Evolutionary conservation across 2,888 invertebrate species (phyloP).

Genomic region (Apodemia mormo): DNA sequence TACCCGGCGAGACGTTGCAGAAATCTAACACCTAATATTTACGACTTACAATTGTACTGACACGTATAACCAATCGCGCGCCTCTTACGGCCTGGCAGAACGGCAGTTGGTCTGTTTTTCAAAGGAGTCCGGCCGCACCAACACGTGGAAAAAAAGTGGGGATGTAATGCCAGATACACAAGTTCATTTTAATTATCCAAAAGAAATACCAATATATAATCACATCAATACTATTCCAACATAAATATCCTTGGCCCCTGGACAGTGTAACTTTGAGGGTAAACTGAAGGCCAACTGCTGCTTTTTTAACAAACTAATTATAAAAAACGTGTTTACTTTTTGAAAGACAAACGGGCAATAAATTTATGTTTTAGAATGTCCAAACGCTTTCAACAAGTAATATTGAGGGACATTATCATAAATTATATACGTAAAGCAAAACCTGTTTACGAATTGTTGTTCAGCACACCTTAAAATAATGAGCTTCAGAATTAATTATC

Average conservation of each 20-base stretch:
- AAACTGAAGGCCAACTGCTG: slow-evolving; percentile 6
- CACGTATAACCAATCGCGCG: too few species aligned
- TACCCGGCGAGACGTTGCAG: too few species aligned
- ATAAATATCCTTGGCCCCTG: not conserved
- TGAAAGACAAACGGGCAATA: not conserved
- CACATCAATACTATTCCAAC: not conserved
- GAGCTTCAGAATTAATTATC: not conserved
- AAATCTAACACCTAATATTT: too few species aligned
- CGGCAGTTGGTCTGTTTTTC: too few species aligned
- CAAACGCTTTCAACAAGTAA: slow-evolving; percentile 10
- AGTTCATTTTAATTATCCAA: too few species aligned
- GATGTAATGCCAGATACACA: not conserved
- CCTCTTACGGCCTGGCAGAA: too few species aligned
- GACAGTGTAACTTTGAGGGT: slow-evolving; percentile 14
- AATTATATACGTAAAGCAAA: not conserved
- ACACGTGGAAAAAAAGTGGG: too few species aligned
- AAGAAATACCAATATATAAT: not conserved
- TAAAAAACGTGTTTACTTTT: slow-evolving; percentile 16
- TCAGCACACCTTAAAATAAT: not conserved
- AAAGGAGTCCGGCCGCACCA: too few species aligned
- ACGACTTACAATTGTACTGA: too few species aligned
- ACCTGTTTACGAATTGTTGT: slow-evolving; percentile 14
- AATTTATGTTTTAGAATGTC: slow-evolving; percentile 12
- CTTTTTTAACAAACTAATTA: slow-evolving; percentile 9
- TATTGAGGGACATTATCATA: slow-evolving; percentile 1